A percentile compares a stretch with the other conserved stretches of the same genome.
These are phyloP conservation scores for Myopa testacea DNA, from an alignment of 2,888 invertebrate genomes.

Conservation along the genomic window DNA sequence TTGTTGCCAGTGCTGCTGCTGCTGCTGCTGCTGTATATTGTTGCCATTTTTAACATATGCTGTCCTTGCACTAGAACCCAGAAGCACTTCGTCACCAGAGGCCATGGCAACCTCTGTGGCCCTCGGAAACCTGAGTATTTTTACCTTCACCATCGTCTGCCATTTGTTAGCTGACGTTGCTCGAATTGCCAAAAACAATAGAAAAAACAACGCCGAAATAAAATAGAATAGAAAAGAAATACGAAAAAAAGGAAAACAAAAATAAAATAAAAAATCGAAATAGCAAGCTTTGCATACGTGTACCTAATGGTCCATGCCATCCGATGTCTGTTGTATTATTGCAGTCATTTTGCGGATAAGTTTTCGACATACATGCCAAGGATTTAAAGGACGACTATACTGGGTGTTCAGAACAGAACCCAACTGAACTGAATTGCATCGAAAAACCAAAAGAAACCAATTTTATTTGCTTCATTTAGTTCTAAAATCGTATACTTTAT, in stretches of 20 bases:
- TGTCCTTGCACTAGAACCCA: constrained; percentile 37
- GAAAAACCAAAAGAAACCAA: no score
- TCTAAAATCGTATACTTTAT: no score
- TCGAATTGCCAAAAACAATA: constrained; percentile 16
- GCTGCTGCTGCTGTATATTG: neutral
- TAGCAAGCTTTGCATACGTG: constrained; percentile 34
- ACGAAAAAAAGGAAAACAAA: neutral
- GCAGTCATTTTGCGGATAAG: constrained; percentile 38
- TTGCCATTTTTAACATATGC: constrained; percentile 38
- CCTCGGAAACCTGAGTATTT: constrained; percentile 27
- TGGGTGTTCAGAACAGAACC: neutral
- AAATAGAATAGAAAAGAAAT: neutral
- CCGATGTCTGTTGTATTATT: constrained; percentile 32
- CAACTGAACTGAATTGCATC: no score
- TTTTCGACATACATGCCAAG: constrained; percentile 33
- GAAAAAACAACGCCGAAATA: neutral
- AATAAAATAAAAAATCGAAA: neutral
- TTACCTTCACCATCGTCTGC: constrained; percentile 16
- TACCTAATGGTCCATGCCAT: constrained; percentile 26
- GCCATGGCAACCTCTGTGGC: neutral
- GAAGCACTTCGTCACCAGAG: neutral
- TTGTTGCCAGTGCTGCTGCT: constrained; percentile 23
- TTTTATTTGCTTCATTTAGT: no score
- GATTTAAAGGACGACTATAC: constrained; percentile 28
- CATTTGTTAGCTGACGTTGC: constrained; percentile 15